A percentile compares a stretch with the other conserved stretches of the same genome.
Conservation (phyloP, 2,888 invertebrate species). For the Cantharis flavilabris region DNA sequence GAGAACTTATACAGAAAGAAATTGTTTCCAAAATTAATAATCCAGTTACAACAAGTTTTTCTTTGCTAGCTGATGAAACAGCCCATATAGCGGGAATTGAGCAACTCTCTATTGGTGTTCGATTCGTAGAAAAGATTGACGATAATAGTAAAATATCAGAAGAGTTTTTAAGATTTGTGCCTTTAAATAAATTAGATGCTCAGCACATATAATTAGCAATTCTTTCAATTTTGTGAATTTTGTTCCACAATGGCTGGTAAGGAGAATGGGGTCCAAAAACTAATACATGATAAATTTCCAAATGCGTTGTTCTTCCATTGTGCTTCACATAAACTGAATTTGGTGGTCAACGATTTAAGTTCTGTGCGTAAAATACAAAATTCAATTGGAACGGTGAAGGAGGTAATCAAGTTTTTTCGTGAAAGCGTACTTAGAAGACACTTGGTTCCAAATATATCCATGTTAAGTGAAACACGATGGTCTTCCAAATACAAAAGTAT, state of each 20-base stretch:
- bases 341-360: not conserved
- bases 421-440: too few relatives aligned
- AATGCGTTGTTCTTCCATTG: too few relatives aligned
- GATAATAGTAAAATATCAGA: not conserved
- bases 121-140: not conserved
- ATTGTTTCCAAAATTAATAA: not conserved
- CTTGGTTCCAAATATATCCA: too few relatives aligned
- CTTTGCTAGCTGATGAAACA: not conserved
- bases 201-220: not conserved
- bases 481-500: too few relatives aligned
- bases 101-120: not conserved
- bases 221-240: not conserved
- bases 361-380: too few relatives aligned
- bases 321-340: too few relatives aligned
- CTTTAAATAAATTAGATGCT: not conserved
- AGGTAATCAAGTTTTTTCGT: too few relatives aligned
- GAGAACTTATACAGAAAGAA: not conserved
- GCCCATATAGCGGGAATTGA: not conserved
- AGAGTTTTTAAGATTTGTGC: not conserved
- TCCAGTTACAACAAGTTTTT: not conserved
- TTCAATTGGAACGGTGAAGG: too few relatives aligned
- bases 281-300: too few relatives aligned
- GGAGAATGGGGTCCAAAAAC: too few relatives aligned
- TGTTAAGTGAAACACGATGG: too few relatives aligned
- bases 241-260: too few relatives aligned